Evolutionary conservation across 2,113 vertebrate species (phyloP).

Genomic region (Oncorhynchus kisutch): DNA sequence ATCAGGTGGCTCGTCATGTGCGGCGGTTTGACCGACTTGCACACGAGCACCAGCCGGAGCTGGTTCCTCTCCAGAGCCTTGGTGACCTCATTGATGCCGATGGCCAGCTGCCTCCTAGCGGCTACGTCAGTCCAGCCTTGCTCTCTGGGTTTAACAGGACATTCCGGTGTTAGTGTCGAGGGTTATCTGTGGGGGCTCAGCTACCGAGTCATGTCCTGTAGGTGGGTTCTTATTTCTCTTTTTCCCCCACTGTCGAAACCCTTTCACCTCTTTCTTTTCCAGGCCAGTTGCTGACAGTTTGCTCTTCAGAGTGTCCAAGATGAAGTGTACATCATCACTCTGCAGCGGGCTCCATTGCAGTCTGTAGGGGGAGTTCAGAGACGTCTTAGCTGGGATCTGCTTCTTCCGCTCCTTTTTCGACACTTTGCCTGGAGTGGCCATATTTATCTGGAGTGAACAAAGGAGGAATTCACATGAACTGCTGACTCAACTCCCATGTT

Average conservation of each 20-base stretch:
- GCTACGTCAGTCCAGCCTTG: constrained; percentile 80
- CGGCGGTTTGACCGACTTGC: constrained; percentile 83
- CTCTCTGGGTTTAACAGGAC: constrained; percentile 10
- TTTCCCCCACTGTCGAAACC: constrained; percentile 59
- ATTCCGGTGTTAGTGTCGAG: neutral
- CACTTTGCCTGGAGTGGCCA: constrained; percentile 57
- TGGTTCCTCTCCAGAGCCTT: constrained; percentile 86
- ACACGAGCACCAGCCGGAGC: constrained; percentile 84
- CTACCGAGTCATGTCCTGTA: neutral
- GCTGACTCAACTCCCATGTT: too few species aligned
- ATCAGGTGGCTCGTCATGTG: constrained; percentile 86
- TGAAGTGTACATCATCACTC: constrained; percentile 78
- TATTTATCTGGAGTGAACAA: constrained; percentile 32
- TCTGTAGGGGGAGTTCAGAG: constrained; percentile 81
- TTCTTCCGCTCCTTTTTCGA: constrained; percentile 71
- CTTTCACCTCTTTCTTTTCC: constrained; percentile 80
- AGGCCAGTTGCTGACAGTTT: constrained; percentile 77
- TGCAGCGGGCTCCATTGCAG: constrained; percentile 78
- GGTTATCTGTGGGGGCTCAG: constrained; percentile 10
- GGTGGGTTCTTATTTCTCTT: constrained; percentile 37
- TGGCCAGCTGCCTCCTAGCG: constrained; percentile 82
- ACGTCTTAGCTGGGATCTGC: constrained; percentile 76
- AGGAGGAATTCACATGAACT: neutral
- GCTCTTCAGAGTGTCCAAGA: constrained; percentile 79
- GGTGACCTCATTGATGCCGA: constrained; percentile 96